Base-by-base conservation (phyloP, 92 coral and sea anemone genomes). In the Pocillopora grandis region DNA sequence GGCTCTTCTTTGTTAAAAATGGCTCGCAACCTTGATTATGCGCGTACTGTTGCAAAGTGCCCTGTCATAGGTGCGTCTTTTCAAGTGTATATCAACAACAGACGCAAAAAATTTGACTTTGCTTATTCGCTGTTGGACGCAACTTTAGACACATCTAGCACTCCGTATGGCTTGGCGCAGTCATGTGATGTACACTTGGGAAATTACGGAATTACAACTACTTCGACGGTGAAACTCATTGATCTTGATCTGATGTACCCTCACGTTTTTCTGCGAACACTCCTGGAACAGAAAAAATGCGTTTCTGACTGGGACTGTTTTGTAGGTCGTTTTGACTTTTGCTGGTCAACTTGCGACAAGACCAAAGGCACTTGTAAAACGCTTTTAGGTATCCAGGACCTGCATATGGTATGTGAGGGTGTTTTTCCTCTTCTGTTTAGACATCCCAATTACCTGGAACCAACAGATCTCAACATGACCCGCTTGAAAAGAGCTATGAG, bases 121-220 rank as follows among this genome's bases (percentile, higher is more conserved):
- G 77, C 85, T 12, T 20, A 65, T 15, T 82, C 93, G 12, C 27
- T 84, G 33, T 68, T 35, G 33, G 92, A 92, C 72, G 90, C 90
- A n/a, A 81, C 88, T 17, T 77, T 85, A 52, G 88, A 76, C 6
- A 15, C 91, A 49, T 82, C 94, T 15, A 78, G 70, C 35, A 87
- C 80, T 69, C 90, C 84, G 1, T 91, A 80, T 84, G 95, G 98
- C 58, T 67, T 83, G 76, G 70, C 90, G 20, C 93, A 89, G 81
- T 79, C 87, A 1, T 94, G 98, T 77, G 98, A 94, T 73, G 62
- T 87, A 2, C 95, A 94, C 56, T 48, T 89, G 19, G 92, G 93
- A 37, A 94, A 92, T 62, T 89, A 80, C 85, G 98, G 98, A 16
- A 60, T 92, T 36, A 76, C 98, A 52, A 49, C 61, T 60, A 67